phyloP scores from a whole-genome alignment of 2,113 vertebrate species.

The Myotis brandtii region DNA sequence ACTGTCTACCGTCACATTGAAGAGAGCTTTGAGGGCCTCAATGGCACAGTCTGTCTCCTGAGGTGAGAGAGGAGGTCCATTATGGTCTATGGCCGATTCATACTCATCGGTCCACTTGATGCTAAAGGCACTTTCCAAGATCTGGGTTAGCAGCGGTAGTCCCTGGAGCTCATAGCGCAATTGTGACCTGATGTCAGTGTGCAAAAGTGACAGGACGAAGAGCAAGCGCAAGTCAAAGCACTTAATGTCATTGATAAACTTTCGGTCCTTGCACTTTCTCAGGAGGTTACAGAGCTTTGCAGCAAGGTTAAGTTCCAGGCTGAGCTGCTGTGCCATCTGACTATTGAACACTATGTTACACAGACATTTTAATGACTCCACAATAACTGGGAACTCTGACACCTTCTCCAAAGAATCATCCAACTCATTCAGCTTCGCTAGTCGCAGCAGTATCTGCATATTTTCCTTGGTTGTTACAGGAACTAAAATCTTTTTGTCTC shows the following conservation, averaged over 20 bases:
- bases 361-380: conserved; percentile 98
- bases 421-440: conserved; percentile 89
- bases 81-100: conserved; percentile 88
- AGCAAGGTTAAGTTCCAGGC: conserved; percentile 93
- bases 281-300: conserved; percentile 92
- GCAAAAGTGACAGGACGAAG: conserved; percentile 96
- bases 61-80: conserved; percentile 88
- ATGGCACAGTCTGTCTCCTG: conserved; percentile 94
- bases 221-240: conserved; percentile 96
- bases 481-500: conserved; percentile 95
- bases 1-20: conserved; percentile 96
- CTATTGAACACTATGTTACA: conserved; percentile 99
- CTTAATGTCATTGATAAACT: conserved; percentile 91
- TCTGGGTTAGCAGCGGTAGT: conserved; percentile 91
- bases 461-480: conserved; percentile 95
- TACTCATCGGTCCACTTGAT: conserved; percentile 94
- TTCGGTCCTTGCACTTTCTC: conserved; percentile 85
- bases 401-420: conserved; percentile 86
- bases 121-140: conserved; percentile 94
- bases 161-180: conserved; percentile 91
- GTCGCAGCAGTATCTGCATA: conserved; percentile 92
- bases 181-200: conserved; percentile 90
- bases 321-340: conserved; percentile 93
- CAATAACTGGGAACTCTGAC: conserved; percentile 91
- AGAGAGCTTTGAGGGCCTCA: conserved; percentile 96